Evolutionary conservation across 1,140 invertebrate species (phyloP).

Genomic region (Ridgeia piscesae): DNA sequence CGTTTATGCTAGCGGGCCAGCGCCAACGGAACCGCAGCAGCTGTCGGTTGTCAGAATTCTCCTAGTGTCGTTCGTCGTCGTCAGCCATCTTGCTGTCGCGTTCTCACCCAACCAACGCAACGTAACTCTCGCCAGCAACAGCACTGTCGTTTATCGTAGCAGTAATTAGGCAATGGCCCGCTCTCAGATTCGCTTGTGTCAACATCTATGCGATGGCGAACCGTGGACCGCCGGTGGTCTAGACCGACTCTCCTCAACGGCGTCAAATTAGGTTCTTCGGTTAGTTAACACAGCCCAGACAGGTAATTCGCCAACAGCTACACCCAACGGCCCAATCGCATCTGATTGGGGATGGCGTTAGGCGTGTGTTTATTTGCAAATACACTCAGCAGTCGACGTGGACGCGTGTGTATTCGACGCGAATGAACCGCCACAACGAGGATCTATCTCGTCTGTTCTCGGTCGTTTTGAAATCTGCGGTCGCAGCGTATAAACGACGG

Average conservation of each 20-base stretch:
- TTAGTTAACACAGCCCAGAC: background rate
- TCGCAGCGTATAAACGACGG: background rate
- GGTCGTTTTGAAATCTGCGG: background rate
- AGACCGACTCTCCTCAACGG: background rate
- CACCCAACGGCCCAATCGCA: background rate
- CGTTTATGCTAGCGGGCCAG: background rate
- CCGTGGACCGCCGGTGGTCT: background rate
- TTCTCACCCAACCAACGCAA: background rate
- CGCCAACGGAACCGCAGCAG: background rate
- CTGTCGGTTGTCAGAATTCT: background rate
- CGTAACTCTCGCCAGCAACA: background rate
- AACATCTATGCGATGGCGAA: background rate
- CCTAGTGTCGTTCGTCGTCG: background rate
- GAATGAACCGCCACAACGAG: background rate
- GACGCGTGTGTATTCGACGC: background rate
- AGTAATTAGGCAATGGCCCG: background rate
- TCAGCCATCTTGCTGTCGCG: background rate
- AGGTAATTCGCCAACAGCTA: background rate
- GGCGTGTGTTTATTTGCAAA: background rate
- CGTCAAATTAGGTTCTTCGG: background rate
- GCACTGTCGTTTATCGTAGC: background rate
- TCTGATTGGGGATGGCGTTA: background rate
- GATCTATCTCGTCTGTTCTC: background rate
- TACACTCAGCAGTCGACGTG: background rate
- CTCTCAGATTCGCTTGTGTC: background rate